phyloP scores from a whole-genome alignment of 1,140 invertebrate genomes.

The Scaptomyza hsui region DNA sequence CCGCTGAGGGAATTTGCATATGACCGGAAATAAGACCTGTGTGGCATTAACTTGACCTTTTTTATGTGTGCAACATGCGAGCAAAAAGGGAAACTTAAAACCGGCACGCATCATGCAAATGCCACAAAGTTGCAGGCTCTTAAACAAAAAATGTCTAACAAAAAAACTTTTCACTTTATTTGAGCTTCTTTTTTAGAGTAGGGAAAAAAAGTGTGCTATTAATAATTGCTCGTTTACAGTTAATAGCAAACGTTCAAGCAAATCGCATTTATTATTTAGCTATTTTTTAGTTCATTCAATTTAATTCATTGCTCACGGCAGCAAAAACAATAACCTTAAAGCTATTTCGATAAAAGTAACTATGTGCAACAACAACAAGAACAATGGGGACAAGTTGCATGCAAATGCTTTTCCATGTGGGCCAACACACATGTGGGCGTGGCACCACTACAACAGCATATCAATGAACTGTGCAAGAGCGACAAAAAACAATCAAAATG shows the following conservation, averaged over 20 bases:
- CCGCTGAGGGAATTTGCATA: conserved; percentile 38
- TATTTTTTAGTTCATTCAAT: conserved; percentile 14
- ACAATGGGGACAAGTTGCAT: conserved; percentile 3
- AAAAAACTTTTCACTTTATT: background rate
- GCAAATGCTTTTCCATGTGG: conserved; percentile 18
- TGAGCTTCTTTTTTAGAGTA: background rate
- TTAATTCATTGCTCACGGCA: conserved; percentile 13
- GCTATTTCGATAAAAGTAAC: conserved; percentile 5
- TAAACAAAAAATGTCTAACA: too few relatives aligned
- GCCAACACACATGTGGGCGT: conserved; percentile 35
- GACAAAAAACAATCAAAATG: conserved; percentile 29
- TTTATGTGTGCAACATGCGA: conserved; percentile 9
- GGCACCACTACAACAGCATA: conserved; percentile 57
- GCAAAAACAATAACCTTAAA: conserved; percentile 25
- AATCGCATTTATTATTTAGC: conserved; percentile 26
- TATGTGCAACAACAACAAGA: background rate
- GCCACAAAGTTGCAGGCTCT: background rate
- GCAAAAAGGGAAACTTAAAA: conserved; percentile 8
- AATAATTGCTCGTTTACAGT: background rate
- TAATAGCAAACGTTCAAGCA: conserved; percentile 16
- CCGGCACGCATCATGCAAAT: conserved; percentile 9
- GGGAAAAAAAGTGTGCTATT: background rate
- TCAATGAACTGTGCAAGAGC: conserved; percentile 55
- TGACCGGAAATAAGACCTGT: conserved; percentile 15
- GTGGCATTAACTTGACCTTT: conserved; percentile 27